phyloP scores from a whole-genome alignment of 1,140 invertebrate species.

The Uloborus diversus region DNA sequence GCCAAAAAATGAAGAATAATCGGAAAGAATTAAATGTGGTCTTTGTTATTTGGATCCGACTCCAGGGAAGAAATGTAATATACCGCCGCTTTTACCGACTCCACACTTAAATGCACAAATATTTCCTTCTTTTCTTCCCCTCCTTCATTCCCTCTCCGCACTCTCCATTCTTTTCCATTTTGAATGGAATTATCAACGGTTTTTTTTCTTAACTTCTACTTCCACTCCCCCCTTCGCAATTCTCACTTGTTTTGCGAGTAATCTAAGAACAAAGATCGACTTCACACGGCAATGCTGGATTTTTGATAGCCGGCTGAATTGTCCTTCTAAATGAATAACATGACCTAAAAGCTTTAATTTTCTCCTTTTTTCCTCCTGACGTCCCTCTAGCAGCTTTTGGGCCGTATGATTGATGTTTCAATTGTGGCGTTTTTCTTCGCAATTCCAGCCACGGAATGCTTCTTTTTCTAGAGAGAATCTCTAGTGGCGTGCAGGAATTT shows the following conservation, averaged over 20 bases:
- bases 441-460: not conserved
- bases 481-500: slow-evolving; percentile 10
- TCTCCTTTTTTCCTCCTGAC: not conserved
- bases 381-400: slow-evolving; percentile 2
- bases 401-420: slow-evolving; percentile 48
- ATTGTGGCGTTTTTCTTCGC: slow-evolving; percentile 25
- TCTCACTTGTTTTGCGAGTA: slow-evolving; percentile 30
- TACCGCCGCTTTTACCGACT: slow-evolving; percentile 29
- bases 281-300: slow-evolving; percentile 28
- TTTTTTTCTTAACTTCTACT: too few species aligned
- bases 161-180: too few species aligned
- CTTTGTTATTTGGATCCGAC: slow-evolving; percentile 37
- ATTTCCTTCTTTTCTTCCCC: slow-evolving; percentile 8
- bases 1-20: slow-evolving; percentile 51
- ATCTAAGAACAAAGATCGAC: slow-evolving; percentile 29
- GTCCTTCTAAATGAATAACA: slow-evolving; percentile 12
- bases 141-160: too few species aligned
- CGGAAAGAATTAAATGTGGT: slow-evolving; percentile 51
- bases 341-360: slow-evolving; percentile 36
- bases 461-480: slow-evolving; percentile 4
- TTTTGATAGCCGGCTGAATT: slow-evolving; percentile 45
- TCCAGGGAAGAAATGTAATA: slow-evolving; percentile 46
- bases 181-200: slow-evolving; percentile 50
- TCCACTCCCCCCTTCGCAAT: slow-evolving; percentile 1
- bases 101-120: slow-evolving; percentile 47